Base-by-base conservation (phyloP, 1,140 invertebrate species). In the Leptonema lineaticorne region DNA sequence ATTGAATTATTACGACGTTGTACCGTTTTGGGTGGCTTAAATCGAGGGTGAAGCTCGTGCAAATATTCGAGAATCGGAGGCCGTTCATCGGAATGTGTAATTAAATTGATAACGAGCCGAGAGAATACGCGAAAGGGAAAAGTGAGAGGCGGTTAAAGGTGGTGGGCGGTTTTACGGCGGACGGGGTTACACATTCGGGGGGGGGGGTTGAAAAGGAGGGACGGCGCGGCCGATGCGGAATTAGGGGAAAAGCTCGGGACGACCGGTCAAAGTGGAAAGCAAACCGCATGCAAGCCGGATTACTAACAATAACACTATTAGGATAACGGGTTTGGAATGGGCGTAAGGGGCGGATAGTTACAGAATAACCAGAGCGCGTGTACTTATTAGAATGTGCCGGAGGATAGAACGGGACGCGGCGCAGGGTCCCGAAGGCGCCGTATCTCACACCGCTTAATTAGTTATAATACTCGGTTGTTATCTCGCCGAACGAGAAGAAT, bases 381-480 rank as follows among this genome's bases (percentile, higher is more conserved):
- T 11, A n/a, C n/a, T n/a, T n/a, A n/a, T n/a, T n/a, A 6, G 30
- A 11, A 11, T 33, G 30, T 5, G 30, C 11, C 30, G 30, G 30
- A 6, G 30, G 30, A 11, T n/a, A n/a, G n/a, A n/a, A n/a, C n/a
- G n/a, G n/a, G n/a, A n/a, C n/a, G n/a, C 9, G 37, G 9, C 37
- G 37, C 37, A 16, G 37, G n/a, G n/a, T 67, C 70, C 63, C 70
- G 56, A 56, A 24, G 67, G 70, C 66, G 63, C 67, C 30, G 62
- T 72, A 48, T 66, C 63, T 72, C 70, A 72, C 70, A 60, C 65
- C 70, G 46, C 70, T 63, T 72, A 72, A 72, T 72, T 69, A 72
- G 67, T 69, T 67, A 66, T 72, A 72, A 72, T 69, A 62, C 70
- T 46, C 22, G 53, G 56, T 72, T 63, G 70, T 72, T 69, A 72